Conservation (phyloP, 2,113 vertebrate species). For the Esox niger region DNA sequence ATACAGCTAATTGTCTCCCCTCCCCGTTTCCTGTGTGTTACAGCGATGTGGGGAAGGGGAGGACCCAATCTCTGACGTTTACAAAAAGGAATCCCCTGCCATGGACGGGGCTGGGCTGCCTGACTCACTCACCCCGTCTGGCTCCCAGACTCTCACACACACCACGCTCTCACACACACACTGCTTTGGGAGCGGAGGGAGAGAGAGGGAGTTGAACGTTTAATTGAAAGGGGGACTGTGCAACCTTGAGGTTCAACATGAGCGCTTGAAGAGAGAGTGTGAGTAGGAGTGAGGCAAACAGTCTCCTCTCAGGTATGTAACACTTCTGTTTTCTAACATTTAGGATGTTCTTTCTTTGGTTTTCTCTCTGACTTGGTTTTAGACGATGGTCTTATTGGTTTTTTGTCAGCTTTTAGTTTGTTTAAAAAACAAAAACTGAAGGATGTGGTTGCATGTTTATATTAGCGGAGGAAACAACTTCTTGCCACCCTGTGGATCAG, state of each 20-base stretch:
- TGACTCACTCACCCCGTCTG: slow-evolving; percentile 73
- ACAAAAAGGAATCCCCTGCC: slow-evolving; percentile 79
- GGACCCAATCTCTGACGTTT: slow-evolving; percentile 72
- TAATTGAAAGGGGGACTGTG: no score
- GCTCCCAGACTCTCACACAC: slow-evolving; percentile 70
- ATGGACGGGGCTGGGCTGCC: slow-evolving; percentile 55
- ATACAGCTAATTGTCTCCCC: slow-evolving; percentile 71
- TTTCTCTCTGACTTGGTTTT: no score
- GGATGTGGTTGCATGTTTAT: background rate
- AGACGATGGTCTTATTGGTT: background rate
- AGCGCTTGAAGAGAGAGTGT: slow-evolving; percentile 27
- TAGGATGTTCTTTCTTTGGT: slow-evolving; percentile 20
- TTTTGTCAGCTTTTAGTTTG: background rate
- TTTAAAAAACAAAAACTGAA: no score
- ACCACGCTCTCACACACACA: slow-evolving; percentile 55
- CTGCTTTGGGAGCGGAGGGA: slow-evolving; percentile 45
- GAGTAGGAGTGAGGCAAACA: slow-evolving; percentile 30
- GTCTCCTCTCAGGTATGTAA: slow-evolving; percentile 28
- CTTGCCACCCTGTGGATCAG: slow-evolving; percentile 56
- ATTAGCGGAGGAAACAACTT: background rate
- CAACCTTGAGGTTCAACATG: slow-evolving; percentile 53
- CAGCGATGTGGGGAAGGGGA: slow-evolving; percentile 48
- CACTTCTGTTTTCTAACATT: background rate
- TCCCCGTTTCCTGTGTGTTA: slow-evolving; percentile 71
- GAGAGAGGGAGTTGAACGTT: no score